Evolutionary conservation across 2,797 vertebrate genomes (phyloP), one percentile per base, ranked within the genome.

Genomic region (Tympanoctomys barrerae): DNA sequence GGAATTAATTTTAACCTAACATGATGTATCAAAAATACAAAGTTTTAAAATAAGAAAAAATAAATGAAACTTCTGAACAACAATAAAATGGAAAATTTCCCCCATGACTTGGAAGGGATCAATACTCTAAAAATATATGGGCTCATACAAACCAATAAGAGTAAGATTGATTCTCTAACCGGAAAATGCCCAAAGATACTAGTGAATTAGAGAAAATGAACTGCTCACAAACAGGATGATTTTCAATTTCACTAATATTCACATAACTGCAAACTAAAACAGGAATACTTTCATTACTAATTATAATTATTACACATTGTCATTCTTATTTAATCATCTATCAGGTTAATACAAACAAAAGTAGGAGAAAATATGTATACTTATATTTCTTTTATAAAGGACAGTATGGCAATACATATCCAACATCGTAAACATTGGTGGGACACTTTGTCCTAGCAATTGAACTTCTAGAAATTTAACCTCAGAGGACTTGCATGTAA

Each of bases 1-100:
- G 42, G 46, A 64, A 73, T 49, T 75, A 75, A 75, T 64, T 88
- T 59, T 36, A 80, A 31, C 61, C 73, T 78, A 39, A 84, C 12
- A 46, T 59, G 10, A 46, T 19, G 66, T 39, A n/a, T 71, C 49
- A 90, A 61, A 61, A 88, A 52, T 12, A 71, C 64, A 59, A 81
- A 57, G 22, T 46, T 90, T 94, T 52, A 57, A 94, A 83, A 80
- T n/a, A 39, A 62, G 61, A 71, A 73, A 71, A 96, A 92, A 39
- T 0, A 96, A 92, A 49, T 0, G 54, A 54, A 94, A 83, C 19
- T 94, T 90, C 73, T 4, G 90, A 80, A 52, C 79, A 36, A 92
- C 5, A 78, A 90, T n/a, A 80, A 91, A 87, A 94, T 52, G 26
- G 39, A 87, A 79, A 86, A 80, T 39, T 77, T 70, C 36, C 8